Base-by-base conservation (phyloP, 1,140 invertebrate species). In the Lordiphosa clarofinis region DNA sequence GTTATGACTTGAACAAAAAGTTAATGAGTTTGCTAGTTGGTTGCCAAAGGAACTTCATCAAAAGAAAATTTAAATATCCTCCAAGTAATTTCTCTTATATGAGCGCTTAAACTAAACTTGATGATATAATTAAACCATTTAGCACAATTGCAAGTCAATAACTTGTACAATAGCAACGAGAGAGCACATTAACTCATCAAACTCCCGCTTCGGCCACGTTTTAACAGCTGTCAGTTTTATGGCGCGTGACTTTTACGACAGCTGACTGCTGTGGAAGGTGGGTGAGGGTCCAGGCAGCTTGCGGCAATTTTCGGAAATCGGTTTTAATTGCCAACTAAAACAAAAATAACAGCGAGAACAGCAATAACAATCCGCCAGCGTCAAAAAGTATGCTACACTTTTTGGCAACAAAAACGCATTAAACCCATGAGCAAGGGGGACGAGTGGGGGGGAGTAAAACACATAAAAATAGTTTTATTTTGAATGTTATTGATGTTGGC, bases 201-300 rank as follows among this genome's bases (percentile, higher is more conserved):
- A 68, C 12, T 54, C 64, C 53, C 19, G 44, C 38, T 71, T 46
- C 53, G 40, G 60, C 66, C 66, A 71, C 75, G 82, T 81, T 81
- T 81, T 81, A 81, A 75, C 75, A 81, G 75, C 75, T 81, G 75
- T 81, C 75, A 81, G 75, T 81, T 82, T 81, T 82, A 81, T 81
- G 76, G 75, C 64, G 75, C 75, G 75, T 82, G 75, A 82, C 75
- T 81, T 81, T 81, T 81, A 81, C 75, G 75, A 81, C 75, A 81
- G 76, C 78, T 49, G 49, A 43, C 3, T 49, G 28, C 54, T 50
- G 49, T 54, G 39, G 43, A 40, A 38, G 49, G 47, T n/a, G 35
- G 42, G 19, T n/a, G 10, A 11, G 15, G 15, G 13, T 9, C 0
- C 3, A 21, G 21, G 21, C 21, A 21, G 66, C 66, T 69, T 39